Conservation (phyloP, 2,888 invertebrate species). For the Rhogogaster chlorosoma region DNA sequence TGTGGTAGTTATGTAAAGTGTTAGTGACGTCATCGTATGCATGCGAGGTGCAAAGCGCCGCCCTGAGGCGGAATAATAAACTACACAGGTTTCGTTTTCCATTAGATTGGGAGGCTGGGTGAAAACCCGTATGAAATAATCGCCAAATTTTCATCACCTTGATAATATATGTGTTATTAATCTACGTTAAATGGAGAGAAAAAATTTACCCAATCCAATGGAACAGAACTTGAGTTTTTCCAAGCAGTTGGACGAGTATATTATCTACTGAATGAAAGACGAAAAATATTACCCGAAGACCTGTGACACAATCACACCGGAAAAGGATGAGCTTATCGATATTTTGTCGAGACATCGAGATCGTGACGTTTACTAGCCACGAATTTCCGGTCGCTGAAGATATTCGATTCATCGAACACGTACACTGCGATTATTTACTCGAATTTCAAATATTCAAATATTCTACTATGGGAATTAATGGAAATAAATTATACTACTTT, state of each 20-base stretch:
- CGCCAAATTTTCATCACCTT: background rate
- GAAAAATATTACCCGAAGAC: constrained; percentile 74
- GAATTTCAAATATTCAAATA: background rate
- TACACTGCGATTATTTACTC: background rate
- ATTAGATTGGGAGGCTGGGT: constrained; percentile 55
- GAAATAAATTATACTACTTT: background rate
- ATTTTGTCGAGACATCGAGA: constrained; percentile 18
- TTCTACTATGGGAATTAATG: background rate
- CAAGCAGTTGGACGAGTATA: constrained; percentile 64
- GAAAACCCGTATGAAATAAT: constrained; percentile 20
- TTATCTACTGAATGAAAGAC: constrained; percentile 70
- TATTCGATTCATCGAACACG: constrained; percentile 22
- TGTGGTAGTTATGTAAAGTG: constrained; percentile 48
- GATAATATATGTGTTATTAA: constrained; percentile 15
- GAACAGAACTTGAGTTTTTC: constrained; percentile 59
- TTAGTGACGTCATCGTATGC: constrained; percentile 51
- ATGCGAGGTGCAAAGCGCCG: constrained; percentile 45
- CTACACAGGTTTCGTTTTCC: constrained; percentile 56
- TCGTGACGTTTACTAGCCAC: background rate
- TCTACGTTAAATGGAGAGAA: constrained; percentile 13
- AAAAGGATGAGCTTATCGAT: constrained; percentile 67
- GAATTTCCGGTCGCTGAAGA: constrained; percentile 1
- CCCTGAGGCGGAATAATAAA: constrained; percentile 37
- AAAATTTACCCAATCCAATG: constrained; percentile 62
- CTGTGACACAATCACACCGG: constrained; percentile 71